Percentiles rank a stretch among this genome's conserved stretches.
phyloP scores from a whole-genome alignment of 2,888 invertebrate species.

The Lepidocyrtinus sp. region DNA sequence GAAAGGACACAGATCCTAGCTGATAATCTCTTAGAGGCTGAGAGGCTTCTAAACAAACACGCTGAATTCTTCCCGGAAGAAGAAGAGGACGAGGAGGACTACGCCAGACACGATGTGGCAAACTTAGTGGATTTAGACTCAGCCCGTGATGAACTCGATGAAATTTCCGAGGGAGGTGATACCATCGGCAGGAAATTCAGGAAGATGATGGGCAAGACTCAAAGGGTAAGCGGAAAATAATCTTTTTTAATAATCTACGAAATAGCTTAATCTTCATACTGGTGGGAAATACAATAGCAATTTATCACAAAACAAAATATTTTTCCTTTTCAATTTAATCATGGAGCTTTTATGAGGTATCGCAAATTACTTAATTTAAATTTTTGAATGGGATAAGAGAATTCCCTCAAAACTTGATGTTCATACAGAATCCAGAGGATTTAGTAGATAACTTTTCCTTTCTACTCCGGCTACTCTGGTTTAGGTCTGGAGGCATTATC shows the following conservation, averaged over 20 bases:
- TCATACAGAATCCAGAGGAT: too few species aligned
- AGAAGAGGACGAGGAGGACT: background rate
- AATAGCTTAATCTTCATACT: background rate
- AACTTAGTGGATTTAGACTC: background rate
- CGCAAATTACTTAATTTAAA: too few species aligned
- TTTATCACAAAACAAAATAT: conserved; percentile 4
- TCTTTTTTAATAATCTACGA: conserved; percentile 2
- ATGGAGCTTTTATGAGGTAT: conserved; percentile 27
- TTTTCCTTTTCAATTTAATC: background rate
- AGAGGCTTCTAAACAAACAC: conserved; percentile 37
- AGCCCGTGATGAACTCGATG: background rate
- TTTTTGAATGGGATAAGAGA: too few species aligned
- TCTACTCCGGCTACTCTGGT: too few species aligned
- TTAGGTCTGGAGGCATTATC: too few species aligned
- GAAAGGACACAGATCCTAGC: conserved; percentile 40
- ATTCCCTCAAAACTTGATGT: too few species aligned
- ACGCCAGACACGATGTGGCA: background rate
- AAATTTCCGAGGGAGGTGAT: background rate
- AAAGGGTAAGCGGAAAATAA: conserved; percentile 45
- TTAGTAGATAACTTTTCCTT: too few species aligned
- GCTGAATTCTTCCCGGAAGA: conserved; percentile 42
- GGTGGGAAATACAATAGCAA: background rate
- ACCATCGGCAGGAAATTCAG: conserved; percentile 28
- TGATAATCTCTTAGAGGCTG: conserved; percentile 44
- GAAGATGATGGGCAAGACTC: conserved; percentile 38